Base-by-base conservation (phyloP, 2,113 vertebrate species). In the Nanorana parkeri region DNA sequence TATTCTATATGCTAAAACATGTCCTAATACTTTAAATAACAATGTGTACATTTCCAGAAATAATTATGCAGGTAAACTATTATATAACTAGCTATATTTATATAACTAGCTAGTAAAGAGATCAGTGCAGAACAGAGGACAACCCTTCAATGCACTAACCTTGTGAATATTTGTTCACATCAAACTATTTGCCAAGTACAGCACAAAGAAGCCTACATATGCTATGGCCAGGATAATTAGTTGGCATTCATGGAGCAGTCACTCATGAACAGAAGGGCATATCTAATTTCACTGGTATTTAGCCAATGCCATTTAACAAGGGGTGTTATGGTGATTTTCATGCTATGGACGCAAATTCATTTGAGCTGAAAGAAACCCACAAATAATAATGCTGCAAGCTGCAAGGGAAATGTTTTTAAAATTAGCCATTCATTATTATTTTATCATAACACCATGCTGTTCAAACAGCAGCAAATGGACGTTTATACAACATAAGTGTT, bases 211-310 rank as follows among this genome's bases (percentile, higher is more conserved):
- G 29, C 63, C 54, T 52, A 28, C 72, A 75, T 21, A 68, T 83
- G 72, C 80, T 76, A 83, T 83, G 68, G 71, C 64, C 72, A 83
- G 72, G 80, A 83, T 83, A 83, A 83, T 83, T 83, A 83, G 80
- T 76, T 83, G 72, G 72, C 80, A 67, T 83, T 83, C 80, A 83
- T 76, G 71, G 72, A 67, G 80, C 64, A 83, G 80, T 83, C 80
- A 83, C 28, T 76, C 72, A 83, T 83, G 80, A 75, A 83, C 47
- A 83, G 72, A 83, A 83, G 71, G 64, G 80, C 80, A 83, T 83
- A 83, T 83, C 80, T 76, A 83, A 83, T 83, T 83, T 76, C 80
- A 83, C 61, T 83, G 80, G 80, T 67, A 76, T 75, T 68, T 76
- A 83, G 80, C 64, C 80, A 83, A 76, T 60, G 73, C 51, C 52